Evolutionary conservation across 2,888 invertebrate species (phyloP), one percentile per base, ranked within the genome.

Genomic region (Volucella inanis): DNA sequence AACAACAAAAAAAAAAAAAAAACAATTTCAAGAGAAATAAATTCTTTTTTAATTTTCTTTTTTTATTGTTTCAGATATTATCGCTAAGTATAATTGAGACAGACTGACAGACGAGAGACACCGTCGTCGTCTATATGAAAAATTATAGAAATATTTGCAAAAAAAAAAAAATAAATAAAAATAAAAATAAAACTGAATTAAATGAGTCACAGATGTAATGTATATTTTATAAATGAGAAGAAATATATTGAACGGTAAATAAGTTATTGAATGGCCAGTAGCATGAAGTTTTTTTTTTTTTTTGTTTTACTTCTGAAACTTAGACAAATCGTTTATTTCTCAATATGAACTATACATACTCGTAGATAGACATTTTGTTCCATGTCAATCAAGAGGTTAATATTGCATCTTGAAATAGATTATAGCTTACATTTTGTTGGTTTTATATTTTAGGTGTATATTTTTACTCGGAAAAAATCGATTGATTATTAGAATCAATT

Each of bases 1-100:
- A n/a, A n/a, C n/a, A n/a, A n/a, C n/a, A n/a, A n/a, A n/a, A n/a
- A n/a, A n/a, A n/a, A n/a, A n/a, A n/a, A 55, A 64, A 59, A 31
- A 55, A 65, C 43, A 45, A 38, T 18, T 18, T 22, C 78, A 64
- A 68, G 57, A 70, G 64, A 72, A 72, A 83, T 71, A 68, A 70
- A 86, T 74, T 78, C 70, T 68, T 57, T 70, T 86, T 86, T 86
- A 78, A 86, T 78, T 86, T 86, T 86, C 82, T 78, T 86, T 86
- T 86, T 86, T 86, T 86, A 82, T 86, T 86, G 71, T 86, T 86
- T 82, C 86, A 86, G 86, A 86, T 86, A 86, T 86, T 86, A 86
- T 86, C 86, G 86, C 86, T 86, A 86, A 86, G 77, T 86, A 82
- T 82, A 86, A 86, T 86, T 82, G 82, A 77, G 81, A 81, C 85